Evolutionary conservation across 2,888 invertebrate species (phyloP), one percentile per base, ranked within the genome.

Genomic region (Thera obeliscata): DNA sequence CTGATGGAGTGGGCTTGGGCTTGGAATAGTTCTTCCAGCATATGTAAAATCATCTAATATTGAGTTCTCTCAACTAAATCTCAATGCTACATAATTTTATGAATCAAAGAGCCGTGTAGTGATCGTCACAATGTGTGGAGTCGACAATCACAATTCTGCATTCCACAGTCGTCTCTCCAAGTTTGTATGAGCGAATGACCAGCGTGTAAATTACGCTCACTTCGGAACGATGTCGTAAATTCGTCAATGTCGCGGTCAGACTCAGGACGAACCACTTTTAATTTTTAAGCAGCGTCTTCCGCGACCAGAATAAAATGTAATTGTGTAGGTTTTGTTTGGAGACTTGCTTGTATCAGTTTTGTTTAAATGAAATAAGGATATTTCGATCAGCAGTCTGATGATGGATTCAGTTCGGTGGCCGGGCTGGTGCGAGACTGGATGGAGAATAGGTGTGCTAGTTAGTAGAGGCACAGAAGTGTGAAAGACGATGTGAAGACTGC

Each of bases 201-300:
- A 69, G 66, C 63, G 62, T 69, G 65, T 69, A 69, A 73, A 81
- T 81, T 78, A 77, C 73, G 68, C 68, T 66, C 68, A 67, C 65
- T 66, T 69, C 65, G 58, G 63, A 65, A 54, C 56, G 72, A 73
- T 77, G 74, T 79, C 74, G 83, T 90, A 90, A 88, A 90, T 89
- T 82, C 76, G 77, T 90, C 89, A 89, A 83, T 76, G 89, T 86
- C 87, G 75, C 70, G 75, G 71, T 76, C 76, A 48, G 80, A 79
- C 77, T 78, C 74, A 77, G 72, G 75, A 74, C 72, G 70, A 72
- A 76, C 71, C 78, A 76, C 79, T 78, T 77, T 80, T 77, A 81
- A 81, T 80, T 80, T 84, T 82, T 79, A 83, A 81, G 80, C 77
- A 77, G 72, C 76, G 75, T 72, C 74, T 59, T 74, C 72, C 75